These are phyloP conservation scores for Austrolebias charrua DNA, from an alignment of 2,797 vertebrate genomes.

Conservation along the genomic window DNA sequence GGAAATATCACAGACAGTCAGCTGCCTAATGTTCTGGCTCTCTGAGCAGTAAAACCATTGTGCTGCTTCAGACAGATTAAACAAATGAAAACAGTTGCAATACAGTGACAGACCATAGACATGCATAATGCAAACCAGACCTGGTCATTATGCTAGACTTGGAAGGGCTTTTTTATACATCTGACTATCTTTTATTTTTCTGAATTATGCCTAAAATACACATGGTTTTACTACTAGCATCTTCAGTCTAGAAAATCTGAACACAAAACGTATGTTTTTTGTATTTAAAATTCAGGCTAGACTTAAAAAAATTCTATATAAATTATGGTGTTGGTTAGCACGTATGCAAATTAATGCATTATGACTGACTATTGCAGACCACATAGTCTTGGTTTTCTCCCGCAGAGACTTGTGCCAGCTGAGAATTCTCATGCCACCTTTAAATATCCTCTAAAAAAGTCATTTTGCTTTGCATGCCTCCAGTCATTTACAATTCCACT, in stretches of 20 bases:
- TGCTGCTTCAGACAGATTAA: conserved; percentile 34
- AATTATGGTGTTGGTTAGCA: conserved; percentile 46
- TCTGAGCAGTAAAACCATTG: conserved; percentile 21
- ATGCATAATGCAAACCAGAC: conserved; percentile 26
- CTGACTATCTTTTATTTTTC: neutral
- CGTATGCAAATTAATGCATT: conserved; percentile 26
- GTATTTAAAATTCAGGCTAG: conserved; percentile 15
- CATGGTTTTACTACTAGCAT: conserved; percentile 17
- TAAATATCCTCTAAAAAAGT: conserved; percentile 68
- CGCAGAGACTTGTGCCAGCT: conserved; percentile 31
- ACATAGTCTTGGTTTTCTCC: conserved; percentile 39
- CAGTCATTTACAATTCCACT: conserved; percentile 39
- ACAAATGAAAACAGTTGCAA: conserved; percentile 32
- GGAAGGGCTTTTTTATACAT: neutral
- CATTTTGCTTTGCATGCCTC: conserved; percentile 48
- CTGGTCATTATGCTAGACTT: neutral
- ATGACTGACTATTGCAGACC: conserved; percentile 26
- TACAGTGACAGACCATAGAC: conserved; percentile 21
- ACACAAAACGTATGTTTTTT: neutral
- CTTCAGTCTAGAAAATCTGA: neutral
- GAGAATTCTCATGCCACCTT: conserved; percentile 71
- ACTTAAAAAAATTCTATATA: conserved; percentile 43
- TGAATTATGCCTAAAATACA: neutral
- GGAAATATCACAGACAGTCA: conserved; percentile 45
- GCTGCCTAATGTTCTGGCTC: conserved; percentile 34